Evolutionary conservation across 2,797 vertebrate species (phyloP), one percentile per base, ranked within the genome.

Genomic region (Taenioides sp.): DNA sequence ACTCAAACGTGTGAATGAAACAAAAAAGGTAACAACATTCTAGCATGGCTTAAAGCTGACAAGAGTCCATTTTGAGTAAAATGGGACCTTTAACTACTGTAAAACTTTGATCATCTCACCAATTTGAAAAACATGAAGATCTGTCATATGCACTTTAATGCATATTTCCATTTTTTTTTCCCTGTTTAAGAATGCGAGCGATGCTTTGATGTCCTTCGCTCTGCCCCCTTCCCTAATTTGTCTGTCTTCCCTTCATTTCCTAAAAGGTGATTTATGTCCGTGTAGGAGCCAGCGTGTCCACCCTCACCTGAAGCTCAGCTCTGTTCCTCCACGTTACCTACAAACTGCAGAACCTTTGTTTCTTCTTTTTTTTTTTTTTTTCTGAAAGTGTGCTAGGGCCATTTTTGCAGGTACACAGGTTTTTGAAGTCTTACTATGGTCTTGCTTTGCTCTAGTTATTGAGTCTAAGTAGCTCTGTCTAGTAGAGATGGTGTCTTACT

Each of bases 181-280:
- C 77, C 47, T 75, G 75, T 87, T 43, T 17, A 76, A 85, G 86
- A 90, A 91, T 90, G 80, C 86, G 68, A 88, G 40, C 84, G 77
- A 81, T 74, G 80, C 91, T 89, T 92, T 91, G 87, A 89, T 88
- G 76, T 74, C 84, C 84, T 70, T 77, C 77, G 76, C 77, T 73
- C 28, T 69, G 61, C 23, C 58, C 59, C 20, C 43, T 22, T 73
- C 66, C 61, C 60, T 47, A 64, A 69, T 80, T 79, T 70, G 71
- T 73, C 72, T 71, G 69, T 63, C 69, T 74, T 76, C 71, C 20
- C 74, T 68, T 65, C 27, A 67, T 79, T 84, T 90, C 86, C 84
- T 84, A 70, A 63, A 74, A 73, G 73, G 72, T 88, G 88, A 92
- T 92, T 89, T 91, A 90, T 89, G 86, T 87, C 59, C 54, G 58